A percentile compares a stretch with the other conserved stretches of the same genome.
Evolutionary conservation across 2,113 vertebrate genomes (phyloP).

Genomic region (Tricholaema leucomelas): DNA sequence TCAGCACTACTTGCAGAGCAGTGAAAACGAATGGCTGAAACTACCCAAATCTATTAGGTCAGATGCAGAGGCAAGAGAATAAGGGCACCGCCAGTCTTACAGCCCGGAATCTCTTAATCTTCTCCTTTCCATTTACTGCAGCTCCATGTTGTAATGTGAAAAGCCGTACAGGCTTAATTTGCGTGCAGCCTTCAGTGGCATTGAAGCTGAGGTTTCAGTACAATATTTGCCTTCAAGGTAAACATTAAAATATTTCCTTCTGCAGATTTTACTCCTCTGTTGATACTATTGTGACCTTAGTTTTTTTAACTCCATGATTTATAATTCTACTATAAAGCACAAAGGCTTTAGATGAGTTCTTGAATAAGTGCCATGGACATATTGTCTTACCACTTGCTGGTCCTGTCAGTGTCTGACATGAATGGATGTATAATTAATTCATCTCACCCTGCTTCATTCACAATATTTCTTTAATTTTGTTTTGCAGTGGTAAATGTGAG

Average conservation of each 20-base stretch:
- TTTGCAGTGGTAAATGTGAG: background rate
- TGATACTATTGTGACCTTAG: background rate
- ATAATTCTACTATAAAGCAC: background rate
- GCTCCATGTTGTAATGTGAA: background rate
- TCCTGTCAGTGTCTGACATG: background rate
- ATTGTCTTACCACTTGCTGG: background rate
- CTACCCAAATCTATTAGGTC: background rate
- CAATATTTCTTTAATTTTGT: background rate
- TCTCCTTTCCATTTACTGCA: background rate
- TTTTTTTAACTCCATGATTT: background rate
- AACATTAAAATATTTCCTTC: background rate
- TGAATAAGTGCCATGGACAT: background rate
- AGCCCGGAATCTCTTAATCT: background rate
- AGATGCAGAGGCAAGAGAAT: background rate
- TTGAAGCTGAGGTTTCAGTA: background rate
- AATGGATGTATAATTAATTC: background rate
- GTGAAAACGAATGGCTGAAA: background rate
- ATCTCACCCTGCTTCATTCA: background rate
- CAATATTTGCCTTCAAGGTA: background rate
- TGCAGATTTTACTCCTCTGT: background rate
- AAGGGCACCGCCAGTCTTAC: background rate
- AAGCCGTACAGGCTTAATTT: background rate
- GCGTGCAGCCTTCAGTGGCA: background rate
- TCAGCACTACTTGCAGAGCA: background rate
- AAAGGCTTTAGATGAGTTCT: background rate